A percentile compares a stretch with the other conserved stretches of the same genome.
These are phyloP conservation scores for Tinea pellionella DNA, from an alignment of 2,888 invertebrate genomes.

Conservation along the genomic window DNA sequence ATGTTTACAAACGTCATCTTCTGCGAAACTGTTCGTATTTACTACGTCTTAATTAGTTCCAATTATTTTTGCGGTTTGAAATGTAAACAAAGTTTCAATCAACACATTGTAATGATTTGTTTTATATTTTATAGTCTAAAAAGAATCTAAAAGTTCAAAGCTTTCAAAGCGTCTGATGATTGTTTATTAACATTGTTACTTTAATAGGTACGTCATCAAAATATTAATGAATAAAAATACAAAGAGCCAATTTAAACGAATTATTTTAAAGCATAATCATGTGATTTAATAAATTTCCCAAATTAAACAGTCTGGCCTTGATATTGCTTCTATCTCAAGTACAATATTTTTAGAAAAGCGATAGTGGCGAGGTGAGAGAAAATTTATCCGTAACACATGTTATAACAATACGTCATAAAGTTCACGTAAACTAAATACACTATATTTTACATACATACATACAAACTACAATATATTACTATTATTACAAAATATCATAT, in stretches of 20 bases:
- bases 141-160: not conserved
- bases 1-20: not conserved
- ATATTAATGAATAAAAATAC: too few relatives aligned
- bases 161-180: not conserved
- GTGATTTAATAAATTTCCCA: constrained; percentile 20
- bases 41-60: not conserved
- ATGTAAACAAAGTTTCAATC: not conserved
- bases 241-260: not conserved
- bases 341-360: constrained; percentile 53
- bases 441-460: too few relatives aligned
- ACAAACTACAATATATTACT: too few relatives aligned
- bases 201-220: too few relatives aligned
- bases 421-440: not conserved
- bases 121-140: not conserved
- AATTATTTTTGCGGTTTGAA: not conserved
- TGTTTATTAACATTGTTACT: not conserved
- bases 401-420: constrained; percentile 17
- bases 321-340: constrained; percentile 38
- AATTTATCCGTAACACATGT: constrained; percentile 40
- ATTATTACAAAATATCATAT: too few relatives aligned
- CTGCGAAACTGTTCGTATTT: not conserved
- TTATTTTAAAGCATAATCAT: not conserved
- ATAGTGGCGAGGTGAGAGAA: constrained; percentile 41
- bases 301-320: constrained; percentile 43
- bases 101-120: not conserved